A percentile compares a stretch with the other conserved stretches of the same genome.
These are phyloP conservation scores for Typhlomys cinereus DNA, from an alignment of 2,113 vertebrate genomes.

Conservation along the genomic window DNA sequence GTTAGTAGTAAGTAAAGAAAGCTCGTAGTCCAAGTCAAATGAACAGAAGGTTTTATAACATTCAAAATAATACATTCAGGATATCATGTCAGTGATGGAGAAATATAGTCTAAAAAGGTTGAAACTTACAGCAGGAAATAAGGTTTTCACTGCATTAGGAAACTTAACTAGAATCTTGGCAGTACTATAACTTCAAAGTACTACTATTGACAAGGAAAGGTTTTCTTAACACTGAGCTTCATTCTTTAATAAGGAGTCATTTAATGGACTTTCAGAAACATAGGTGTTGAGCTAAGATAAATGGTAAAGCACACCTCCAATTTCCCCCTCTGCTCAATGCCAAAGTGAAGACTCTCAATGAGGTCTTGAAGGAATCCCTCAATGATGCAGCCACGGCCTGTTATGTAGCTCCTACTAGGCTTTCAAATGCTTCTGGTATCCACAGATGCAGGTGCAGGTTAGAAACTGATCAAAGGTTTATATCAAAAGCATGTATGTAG, in stretches of 20 bases:
- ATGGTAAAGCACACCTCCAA: not conserved
- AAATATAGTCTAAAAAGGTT: constrained; percentile 60
- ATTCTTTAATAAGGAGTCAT: not conserved
- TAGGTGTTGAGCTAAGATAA: not conserved
- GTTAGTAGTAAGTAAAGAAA: constrained; percentile 17
- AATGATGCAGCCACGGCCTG: not conserved
- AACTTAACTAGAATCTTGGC: not conserved
- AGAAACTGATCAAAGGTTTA: not conserved
- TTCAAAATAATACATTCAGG: not conserved
- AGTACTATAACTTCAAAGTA: not conserved
- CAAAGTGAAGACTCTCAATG: not conserved
- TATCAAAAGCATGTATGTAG: not conserved
- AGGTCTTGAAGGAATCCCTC: not conserved
- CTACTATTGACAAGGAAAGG: not conserved
- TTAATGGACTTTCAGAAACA: not conserved
- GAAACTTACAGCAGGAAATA: constrained; percentile 58
- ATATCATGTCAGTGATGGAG: constrained; percentile 52
- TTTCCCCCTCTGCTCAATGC: not conserved
- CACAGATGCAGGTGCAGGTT: not conserved
- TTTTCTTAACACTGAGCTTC: constrained; percentile 6
- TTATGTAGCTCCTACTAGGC: too few relatives aligned
- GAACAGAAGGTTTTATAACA: not conserved
- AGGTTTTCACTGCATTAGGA: not conserved
- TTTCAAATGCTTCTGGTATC: not conserved
- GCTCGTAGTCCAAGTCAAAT: not conserved